Evolutionary conservation across 1,140 invertebrate species (phyloP), one percentile per base, ranked within the genome.

Genomic region (Microplitis demolitor): DNA sequence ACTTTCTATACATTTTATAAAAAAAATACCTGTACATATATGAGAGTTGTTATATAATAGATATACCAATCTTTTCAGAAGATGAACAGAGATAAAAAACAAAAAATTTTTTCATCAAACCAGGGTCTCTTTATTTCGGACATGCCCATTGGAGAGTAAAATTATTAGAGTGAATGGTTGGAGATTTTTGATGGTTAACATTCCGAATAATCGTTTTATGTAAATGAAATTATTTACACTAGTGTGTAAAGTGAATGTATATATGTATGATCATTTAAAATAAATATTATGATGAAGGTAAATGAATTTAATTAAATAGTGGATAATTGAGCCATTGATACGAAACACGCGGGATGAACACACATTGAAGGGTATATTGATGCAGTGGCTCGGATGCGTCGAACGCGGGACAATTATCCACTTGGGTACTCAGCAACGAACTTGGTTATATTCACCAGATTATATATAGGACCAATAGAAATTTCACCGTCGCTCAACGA

Each of bases 381-480:
- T 2, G 60, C 31, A 39, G 34, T n/a, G 11, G 39, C 39, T 5
- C 11, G 39, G 39, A 45, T 45, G 39, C 39, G 8, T 45, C 6
- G 39, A 45, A 8, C 39, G 39, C 39, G 33, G 33, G 60, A 62
- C 60, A 62, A 62, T 62, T 62, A 62, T 62, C 60, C 60, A 62
- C 60, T 37, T 39, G 35, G 60, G 60, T 34, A 62, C 60, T 62
- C 35, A 45, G 6, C 39, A 34, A 62, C 60, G 34, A 62, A 62
- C 33, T 62, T 62, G 31, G 60, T 62, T 62, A 62, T 37, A 62
- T 60, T 16, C 16, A 60, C 56, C 24, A 24, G 56, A 60, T 60
- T 58, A 58, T 58, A 45, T 24, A 62, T 62, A 62, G 33, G 33
- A 34, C 31, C 60, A 62, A 62, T 62, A 62, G 35, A 62, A 62